Conservation (phyloP, 2,888 invertebrate genomes). For the Dryobotodes eremita region DNA sequence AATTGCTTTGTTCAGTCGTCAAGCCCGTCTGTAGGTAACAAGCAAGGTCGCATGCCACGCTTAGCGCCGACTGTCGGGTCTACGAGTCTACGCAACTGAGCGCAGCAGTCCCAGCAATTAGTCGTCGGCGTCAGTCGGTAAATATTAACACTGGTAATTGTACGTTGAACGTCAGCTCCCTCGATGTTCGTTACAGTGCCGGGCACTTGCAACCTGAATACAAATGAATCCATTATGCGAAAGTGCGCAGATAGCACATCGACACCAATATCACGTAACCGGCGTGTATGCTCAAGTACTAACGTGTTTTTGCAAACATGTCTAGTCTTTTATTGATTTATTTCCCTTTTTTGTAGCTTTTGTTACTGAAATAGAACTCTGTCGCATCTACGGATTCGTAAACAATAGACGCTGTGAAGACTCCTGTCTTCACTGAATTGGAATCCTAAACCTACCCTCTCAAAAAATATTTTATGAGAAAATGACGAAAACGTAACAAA, state of each 20-base stretch:
- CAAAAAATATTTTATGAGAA: background rate
- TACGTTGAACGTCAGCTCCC: conserved; percentile 87
- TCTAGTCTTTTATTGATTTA: conserved; percentile 33
- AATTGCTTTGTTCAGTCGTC: conserved; percentile 39
- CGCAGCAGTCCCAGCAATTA: conserved; percentile 84
- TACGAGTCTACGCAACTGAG: conserved; percentile 69
- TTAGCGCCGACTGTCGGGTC: conserved; percentile 50
- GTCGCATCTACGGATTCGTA: conserved; percentile 5
- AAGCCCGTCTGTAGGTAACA: conserved; percentile 28
- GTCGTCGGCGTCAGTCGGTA: conserved; percentile 88
- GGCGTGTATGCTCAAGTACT: conserved; percentile 76
- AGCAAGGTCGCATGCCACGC: conserved; percentile 48
- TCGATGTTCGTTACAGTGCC: conserved; percentile 88
- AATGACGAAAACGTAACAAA: background rate
- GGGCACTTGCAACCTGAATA: conserved; percentile 87
- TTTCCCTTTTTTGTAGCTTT: conserved; percentile 9
- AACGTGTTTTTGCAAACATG: conserved; percentile 74
- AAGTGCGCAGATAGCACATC: conserved; percentile 86
- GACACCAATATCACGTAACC: conserved; percentile 82
- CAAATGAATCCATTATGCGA: conserved; percentile 90
- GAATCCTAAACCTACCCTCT: background rate
- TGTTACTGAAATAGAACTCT: conserved; percentile 27
- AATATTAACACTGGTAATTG: conserved; percentile 90
- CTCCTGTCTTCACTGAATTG: background rate
- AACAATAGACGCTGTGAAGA: background rate